Conservation (phyloP, 2,113 vertebrate genomes). For the Embiotoca jacksoni region DNA sequence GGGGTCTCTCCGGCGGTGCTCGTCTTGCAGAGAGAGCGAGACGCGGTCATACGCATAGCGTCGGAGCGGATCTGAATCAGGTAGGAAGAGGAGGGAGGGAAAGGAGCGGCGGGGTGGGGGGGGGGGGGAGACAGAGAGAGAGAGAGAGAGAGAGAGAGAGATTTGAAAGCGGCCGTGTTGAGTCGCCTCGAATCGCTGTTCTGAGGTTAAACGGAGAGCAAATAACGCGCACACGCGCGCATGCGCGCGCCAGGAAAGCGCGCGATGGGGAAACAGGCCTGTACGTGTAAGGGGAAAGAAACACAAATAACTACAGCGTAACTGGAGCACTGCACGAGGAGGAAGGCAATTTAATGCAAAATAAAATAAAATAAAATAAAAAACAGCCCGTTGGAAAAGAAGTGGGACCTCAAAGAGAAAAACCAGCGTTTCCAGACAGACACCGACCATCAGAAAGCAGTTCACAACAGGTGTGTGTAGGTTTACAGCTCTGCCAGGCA, state of each 20-base stretch:
- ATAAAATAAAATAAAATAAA: too few species aligned
- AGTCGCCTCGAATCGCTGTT: slow-evolving; percentile 41
- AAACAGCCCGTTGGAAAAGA: too few species aligned
- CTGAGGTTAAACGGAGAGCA: slow-evolving; percentile 73
- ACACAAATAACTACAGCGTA: too few species aligned
- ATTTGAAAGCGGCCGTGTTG: slow-evolving; percentile 45
- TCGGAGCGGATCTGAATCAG: slow-evolving; percentile 76
- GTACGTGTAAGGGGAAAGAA: too few species aligned
- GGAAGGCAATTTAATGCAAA: too few species aligned
- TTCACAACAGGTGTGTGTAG: too few species aligned
- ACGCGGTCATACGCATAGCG: slow-evolving; percentile 78
- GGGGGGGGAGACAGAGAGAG: neutral
- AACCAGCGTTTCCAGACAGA: too few species aligned
- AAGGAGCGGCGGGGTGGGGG: neutral
- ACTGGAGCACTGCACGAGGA: too few species aligned
- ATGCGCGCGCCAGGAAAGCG: neutral
- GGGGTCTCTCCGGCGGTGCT: slow-evolving; percentile 58
- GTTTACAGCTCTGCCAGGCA: too few species aligned
- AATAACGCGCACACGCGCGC: slow-evolving; percentile 36
- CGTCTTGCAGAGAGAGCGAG: slow-evolving; percentile 66
- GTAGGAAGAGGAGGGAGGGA: slow-evolving; percentile 60
- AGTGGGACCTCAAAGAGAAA: too few species aligned
- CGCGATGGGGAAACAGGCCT: neutral
- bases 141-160: slow-evolving; percentile 3
- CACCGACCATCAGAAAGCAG: too few species aligned